A percentile compares a stretch with the other conserved stretches of the same genome.
Evolutionary conservation across 2,797 vertebrate genomes (phyloP).

Genomic region (Sebastolobus alascanus): DNA sequence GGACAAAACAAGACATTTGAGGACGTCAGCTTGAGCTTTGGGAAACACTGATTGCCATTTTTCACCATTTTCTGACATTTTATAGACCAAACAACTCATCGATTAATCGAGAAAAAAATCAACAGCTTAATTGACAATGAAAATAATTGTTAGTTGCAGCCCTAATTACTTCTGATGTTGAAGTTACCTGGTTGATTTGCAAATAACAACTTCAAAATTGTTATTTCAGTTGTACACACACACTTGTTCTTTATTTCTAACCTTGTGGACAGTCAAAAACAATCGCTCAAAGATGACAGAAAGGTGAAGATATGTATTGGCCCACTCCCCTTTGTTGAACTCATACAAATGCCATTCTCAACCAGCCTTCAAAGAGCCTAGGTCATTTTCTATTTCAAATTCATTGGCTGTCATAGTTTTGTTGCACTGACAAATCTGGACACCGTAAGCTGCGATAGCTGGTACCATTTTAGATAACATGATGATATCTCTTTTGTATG

Average conservation of each 20-base stretch:
- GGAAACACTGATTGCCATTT: too few species aligned
- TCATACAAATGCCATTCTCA: too few species aligned
- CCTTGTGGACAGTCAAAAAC: conserved; percentile 11
- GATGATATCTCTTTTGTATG: conserved; percentile 10
- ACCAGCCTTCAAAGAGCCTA: background rate
- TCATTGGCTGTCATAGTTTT: conserved; percentile 1
- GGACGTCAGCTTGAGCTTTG: too few species aligned
- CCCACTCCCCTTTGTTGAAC: background rate
- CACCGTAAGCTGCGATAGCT: background rate
- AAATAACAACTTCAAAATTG: background rate
- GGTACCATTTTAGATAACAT: background rate
- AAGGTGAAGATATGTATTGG: conserved; percentile 48
- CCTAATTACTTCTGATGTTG: background rate
- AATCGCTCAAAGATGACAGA: conserved; percentile 18
- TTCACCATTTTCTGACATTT: too few species aligned
- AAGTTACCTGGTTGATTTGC: background rate
- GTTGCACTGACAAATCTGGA: conserved; percentile 17
- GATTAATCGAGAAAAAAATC: background rate
- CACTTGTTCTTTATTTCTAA: background rate
- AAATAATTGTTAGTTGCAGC: background rate
- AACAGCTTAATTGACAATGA: background rate
- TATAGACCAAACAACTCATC: too few species aligned
- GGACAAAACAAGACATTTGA: too few species aligned
- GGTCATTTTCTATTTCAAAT: conserved; percentile 43
- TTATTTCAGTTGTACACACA: background rate